Conservation (phyloP, 2,113 vertebrate species). For the Setophaga kirtlandii region DNA sequence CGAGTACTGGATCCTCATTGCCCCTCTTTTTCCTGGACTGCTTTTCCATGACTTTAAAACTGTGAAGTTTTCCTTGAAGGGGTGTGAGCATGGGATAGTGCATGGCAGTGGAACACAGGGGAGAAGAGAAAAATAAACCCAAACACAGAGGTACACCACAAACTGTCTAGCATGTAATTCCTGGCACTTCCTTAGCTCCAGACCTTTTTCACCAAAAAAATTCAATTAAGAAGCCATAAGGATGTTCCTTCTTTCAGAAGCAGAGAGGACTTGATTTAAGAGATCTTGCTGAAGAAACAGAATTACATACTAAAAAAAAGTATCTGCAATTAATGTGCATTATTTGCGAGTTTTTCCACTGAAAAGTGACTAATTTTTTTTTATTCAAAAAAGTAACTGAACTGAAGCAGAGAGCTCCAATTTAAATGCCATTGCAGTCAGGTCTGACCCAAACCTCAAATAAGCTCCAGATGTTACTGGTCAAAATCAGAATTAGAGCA, state of each 20-base stretch:
- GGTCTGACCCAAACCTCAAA: conserved; percentile 1
- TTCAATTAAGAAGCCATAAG: background rate
- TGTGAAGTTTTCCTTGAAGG: background rate
- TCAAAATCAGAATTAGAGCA: background rate
- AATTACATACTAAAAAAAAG: background rate
- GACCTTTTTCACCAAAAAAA: background rate
- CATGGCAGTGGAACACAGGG: background rate
- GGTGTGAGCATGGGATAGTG: background rate
- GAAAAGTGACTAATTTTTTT: background rate
- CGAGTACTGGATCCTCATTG: background rate
- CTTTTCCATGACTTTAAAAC: background rate
- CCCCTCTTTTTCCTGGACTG: background rate
- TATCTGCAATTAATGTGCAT: background rate
- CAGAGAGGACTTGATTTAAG: background rate
- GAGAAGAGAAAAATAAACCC: background rate
- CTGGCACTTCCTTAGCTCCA: background rate
- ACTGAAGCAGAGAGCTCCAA: background rate
- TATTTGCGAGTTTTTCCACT: background rate
- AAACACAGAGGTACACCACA: background rate
- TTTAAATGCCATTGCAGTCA: background rate
- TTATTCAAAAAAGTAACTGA: background rate
- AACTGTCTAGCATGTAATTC: background rate
- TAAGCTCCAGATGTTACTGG: background rate
- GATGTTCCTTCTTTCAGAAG: background rate
- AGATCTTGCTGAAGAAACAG: background rate